Evolutionary conservation across 2,888 invertebrate species (phyloP).

Genomic region (Magallana nippona): DNA sequence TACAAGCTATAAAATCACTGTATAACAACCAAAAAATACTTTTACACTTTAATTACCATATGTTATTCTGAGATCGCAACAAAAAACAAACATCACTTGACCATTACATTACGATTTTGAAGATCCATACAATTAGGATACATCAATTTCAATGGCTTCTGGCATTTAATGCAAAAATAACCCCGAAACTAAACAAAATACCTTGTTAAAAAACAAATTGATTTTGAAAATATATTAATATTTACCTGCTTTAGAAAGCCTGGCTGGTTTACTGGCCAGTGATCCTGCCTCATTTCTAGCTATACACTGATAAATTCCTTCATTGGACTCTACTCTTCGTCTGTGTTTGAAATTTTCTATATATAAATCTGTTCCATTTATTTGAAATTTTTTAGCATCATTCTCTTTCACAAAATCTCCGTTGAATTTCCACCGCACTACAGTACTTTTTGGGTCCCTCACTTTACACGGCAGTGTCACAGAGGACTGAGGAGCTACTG

Average conservation of each 20-base stretch:
- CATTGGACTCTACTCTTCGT: constrained; percentile 44
- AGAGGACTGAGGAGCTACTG: constrained; percentile 59
- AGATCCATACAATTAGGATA: no score
- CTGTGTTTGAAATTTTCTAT: constrained; percentile 54
- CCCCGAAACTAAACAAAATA: no score
- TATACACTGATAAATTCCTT: constrained; percentile 60
- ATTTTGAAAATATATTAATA: not conserved
- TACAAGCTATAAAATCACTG: no score
- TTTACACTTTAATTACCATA: no score
- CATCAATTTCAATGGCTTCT: no score
- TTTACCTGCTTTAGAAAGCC: constrained; percentile 65
- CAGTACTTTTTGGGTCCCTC: constrained; percentile 56
- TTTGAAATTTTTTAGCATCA: constrained; percentile 57
- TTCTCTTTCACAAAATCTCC: constrained; percentile 55
- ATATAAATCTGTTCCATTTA: constrained; percentile 57
- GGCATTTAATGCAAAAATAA: no score
- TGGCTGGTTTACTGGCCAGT: constrained; percentile 57
- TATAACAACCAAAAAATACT: no score
- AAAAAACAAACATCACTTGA: no score
- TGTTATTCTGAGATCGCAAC: no score
- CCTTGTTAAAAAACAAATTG: no score
- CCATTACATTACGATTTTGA: no score
- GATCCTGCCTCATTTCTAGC: constrained; percentile 56
- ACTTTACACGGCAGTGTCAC: constrained; percentile 58
- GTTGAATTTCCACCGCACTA: constrained; percentile 62